Conservation (phyloP, 2,113 vertebrate species). For the Seriola rivoliana region DNA sequence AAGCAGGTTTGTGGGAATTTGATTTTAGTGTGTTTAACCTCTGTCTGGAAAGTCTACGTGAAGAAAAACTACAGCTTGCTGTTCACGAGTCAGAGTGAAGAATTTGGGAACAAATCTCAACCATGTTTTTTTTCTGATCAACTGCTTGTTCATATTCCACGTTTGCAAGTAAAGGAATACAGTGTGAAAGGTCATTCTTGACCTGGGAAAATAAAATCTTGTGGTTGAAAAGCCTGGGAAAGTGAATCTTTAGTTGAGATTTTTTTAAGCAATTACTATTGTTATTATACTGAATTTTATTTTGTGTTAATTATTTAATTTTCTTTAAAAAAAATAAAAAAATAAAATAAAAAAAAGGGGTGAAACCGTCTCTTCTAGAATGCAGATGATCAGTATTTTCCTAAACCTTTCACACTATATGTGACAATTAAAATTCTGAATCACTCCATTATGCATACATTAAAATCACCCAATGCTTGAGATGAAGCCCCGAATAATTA, state of each 20-base stretch:
- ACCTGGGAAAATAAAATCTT: neutral
- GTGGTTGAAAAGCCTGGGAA: too few species aligned
- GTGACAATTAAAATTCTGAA: neutral
- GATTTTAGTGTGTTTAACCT: slow-evolving; percentile 43
- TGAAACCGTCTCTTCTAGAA: neutral
- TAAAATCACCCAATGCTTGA: neutral
- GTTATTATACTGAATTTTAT: too few species aligned
- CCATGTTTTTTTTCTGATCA: neutral
- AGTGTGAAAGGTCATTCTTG: neutral
- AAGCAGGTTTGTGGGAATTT: slow-evolving; percentile 23
- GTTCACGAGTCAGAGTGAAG: neutral
- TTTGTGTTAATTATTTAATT: neutral
- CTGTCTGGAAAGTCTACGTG: slow-evolving; percentile 24
- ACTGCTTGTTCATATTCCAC: neutral
- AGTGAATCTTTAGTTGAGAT: too few species aligned
- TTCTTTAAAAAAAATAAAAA: neutral
- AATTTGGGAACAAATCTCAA: neutral
- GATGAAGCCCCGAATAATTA: neutral
- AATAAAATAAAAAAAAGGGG: too few species aligned
- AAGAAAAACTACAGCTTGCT: slow-evolving; percentile 29
- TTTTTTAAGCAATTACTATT: too few species aligned
- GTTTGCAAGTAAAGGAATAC: neutral
- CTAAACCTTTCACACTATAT: neutral
- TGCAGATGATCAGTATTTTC: neutral
- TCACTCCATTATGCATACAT: neutral